Evolutionary conservation across 2,113 vertebrate genomes (phyloP).

Genomic region (Onychostoma macrolepis): DNA sequence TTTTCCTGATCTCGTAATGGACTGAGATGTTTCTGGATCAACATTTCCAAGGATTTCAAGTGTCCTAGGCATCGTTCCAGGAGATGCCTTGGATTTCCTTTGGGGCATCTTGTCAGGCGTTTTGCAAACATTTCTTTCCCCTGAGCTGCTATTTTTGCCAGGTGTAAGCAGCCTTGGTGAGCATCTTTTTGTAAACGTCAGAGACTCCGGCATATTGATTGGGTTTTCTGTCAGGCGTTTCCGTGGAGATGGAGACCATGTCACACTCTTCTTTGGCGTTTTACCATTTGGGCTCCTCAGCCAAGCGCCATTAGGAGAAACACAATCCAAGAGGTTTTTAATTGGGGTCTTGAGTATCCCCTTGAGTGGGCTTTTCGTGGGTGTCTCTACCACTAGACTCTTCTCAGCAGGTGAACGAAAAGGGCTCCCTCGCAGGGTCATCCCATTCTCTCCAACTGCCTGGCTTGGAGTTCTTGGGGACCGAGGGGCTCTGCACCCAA

Average conservation of each 20-base stretch:
- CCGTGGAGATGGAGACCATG: slow-evolving; percentile 74
- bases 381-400: slow-evolving; percentile 52
- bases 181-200: slow-evolving; percentile 45
- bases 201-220: slow-evolving; percentile 70
- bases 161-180: slow-evolving; percentile 60
- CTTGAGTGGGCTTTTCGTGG: slow-evolving; percentile 65
- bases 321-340: slow-evolving; percentile 54
- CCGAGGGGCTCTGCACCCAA: slow-evolving; percentile 51
- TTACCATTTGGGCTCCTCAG: slow-evolving; percentile 38
- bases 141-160: slow-evolving; percentile 45
- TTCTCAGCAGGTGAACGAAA: slow-evolving; percentile 61
- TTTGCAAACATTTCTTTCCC: slow-evolving; percentile 57
- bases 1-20: slow-evolving; percentile 25
- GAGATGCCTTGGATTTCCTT: slow-evolving; percentile 7
- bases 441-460: slow-evolving; percentile 43
- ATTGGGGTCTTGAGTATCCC: slow-evolving; percentile 67
- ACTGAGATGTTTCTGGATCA: slow-evolving; percentile 20
- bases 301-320: slow-evolving; percentile 48
- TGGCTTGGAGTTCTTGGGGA: slow-evolving; percentile 55
- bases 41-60: slow-evolving; percentile 51
- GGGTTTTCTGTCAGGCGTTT: slow-evolving; percentile 49
- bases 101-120: slow-evolving; percentile 63
- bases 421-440: slow-evolving; percentile 63
- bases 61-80: slow-evolving; percentile 34
- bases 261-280: slow-evolving; percentile 70